Evolutionary conservation across 2,888 invertebrate species (phyloP).

Genomic region (Dromius quadrimaculatus): DNA sequence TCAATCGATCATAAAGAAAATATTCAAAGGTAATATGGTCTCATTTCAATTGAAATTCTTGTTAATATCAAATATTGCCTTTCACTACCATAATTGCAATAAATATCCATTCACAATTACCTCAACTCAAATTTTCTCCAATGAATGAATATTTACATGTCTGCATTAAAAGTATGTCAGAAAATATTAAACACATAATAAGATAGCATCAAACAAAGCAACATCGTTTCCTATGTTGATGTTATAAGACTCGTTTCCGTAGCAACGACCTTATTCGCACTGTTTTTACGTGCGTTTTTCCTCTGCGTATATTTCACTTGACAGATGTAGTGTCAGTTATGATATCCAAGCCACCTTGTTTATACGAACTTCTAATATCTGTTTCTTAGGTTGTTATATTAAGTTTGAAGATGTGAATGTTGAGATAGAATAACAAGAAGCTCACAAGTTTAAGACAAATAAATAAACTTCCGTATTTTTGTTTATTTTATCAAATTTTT

Average conservation of each 20-base stretch:
- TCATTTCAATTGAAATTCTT: neutral
- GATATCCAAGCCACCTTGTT: conserved; percentile 39
- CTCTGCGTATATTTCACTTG: conserved; percentile 34
- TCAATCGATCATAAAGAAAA: neutral
- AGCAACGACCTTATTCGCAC: conserved; percentile 45
- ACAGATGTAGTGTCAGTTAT: conserved; percentile 50
- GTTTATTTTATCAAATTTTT: neutral
- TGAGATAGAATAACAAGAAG: neutral
- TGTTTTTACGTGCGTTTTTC: conserved; percentile 44
- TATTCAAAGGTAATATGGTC: neutral
- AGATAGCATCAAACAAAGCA: conserved; percentile 43
- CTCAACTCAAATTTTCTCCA: conserved; percentile 6
- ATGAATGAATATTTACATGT: conserved; percentile 2
- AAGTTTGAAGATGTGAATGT: conserved; percentile 5
- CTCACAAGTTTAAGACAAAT: neutral
- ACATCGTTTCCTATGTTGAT: conserved; percentile 46
- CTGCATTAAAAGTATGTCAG: conserved; percentile 37
- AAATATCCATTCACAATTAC: conserved; percentile 16
- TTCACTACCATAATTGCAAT: neutral
- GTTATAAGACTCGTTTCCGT: conserved; percentile 43
- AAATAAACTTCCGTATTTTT: conserved; percentile 7
- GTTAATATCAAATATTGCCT: neutral
- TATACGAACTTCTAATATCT: conserved; percentile 22
- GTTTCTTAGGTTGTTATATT: conserved; percentile 15
- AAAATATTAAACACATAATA: conserved; percentile 23